These are phyloP conservation scores for Stomatorhinus ivindoensis DNA, from an alignment of 2,113 vertebrate species.

Conservation along the genomic window DNA sequence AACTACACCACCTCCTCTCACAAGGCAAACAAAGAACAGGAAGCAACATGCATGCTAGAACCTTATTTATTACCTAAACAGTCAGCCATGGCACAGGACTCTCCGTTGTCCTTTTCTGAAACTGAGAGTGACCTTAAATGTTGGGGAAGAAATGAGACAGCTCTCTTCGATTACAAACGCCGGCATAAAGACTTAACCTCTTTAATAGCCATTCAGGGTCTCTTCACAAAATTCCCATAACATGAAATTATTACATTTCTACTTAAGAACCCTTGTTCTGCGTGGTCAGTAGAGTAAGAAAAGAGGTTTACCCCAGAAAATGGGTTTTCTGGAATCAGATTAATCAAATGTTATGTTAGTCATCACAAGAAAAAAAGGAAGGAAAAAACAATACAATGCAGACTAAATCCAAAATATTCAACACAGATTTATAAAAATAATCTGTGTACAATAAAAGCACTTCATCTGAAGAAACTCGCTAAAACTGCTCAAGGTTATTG, in stretches of 20 bases:
- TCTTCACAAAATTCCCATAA: conserved; percentile 7
- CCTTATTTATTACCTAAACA: conserved; percentile 51
- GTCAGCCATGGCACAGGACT: conserved; percentile 45
- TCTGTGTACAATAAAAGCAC: background rate
- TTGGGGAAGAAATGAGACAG: background rate
- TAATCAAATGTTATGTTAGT: conserved; percentile 31
- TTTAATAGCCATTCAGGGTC: conserved; percentile 21
- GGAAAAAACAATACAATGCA: conserved; percentile 21
- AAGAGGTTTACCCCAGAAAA: conserved; percentile 3
- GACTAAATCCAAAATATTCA: conserved; percentile 19
- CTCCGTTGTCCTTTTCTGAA: conserved; percentile 47
- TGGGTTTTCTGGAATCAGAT: conserved; percentile 27
- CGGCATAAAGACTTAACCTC: conserved; percentile 19
- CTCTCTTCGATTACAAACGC: background rate
- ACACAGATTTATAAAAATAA: background rate
- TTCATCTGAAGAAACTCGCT: background rate
- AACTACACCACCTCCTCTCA: background rate
- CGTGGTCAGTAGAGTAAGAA: conserved; percentile 27
- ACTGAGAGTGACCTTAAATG: conserved; percentile 29
- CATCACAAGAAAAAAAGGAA: conserved; percentile 22
- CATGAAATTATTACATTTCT: conserved; percentile 11
- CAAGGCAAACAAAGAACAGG: background rate
- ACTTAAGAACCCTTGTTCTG: conserved; percentile 28
- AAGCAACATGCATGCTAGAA: background rate
- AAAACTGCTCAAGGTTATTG: background rate